These are phyloP conservation scores for Sminthopsis crassicaudata DNA, from an alignment of 2,113 vertebrate species.

Conservation along the genomic window DNA sequence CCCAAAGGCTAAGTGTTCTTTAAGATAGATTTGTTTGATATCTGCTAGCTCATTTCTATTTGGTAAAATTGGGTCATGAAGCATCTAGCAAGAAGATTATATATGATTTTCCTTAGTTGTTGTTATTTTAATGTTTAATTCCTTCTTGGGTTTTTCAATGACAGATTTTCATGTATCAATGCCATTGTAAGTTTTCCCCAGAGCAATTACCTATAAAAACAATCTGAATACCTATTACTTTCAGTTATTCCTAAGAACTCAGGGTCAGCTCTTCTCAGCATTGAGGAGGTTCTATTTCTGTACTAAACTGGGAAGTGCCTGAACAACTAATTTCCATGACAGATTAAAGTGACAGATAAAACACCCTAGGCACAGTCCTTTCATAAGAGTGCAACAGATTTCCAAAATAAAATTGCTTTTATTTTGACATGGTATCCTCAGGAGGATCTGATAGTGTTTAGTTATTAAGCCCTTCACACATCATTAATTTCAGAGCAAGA, in stretches of 20 bases:
- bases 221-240: neutral
- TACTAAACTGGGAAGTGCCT: slow-evolving; percentile 46
- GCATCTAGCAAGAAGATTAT: slow-evolving; percentile 8
- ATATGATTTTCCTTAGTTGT: neutral
- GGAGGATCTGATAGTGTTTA: slow-evolving; percentile 31
- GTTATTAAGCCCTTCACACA: slow-evolving; percentile 63
- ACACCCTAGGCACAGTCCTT: slow-evolving; percentile 59
- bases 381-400: slow-evolving; percentile 57
- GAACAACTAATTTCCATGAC: slow-evolving; percentile 68
- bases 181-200: neutral
- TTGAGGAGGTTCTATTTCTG: slow-evolving; percentile 58
- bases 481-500: slow-evolving; percentile 57
- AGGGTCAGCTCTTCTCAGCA: slow-evolving; percentile 16
- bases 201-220: neutral
- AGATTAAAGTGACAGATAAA: slow-evolving; percentile 66
- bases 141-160: neutral
- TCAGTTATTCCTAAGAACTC: neutral
- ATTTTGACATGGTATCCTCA: slow-evolving; percentile 41
- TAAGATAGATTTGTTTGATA: neutral
- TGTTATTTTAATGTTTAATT: neutral
- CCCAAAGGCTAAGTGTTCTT: neutral
- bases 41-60: neutral
- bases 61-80: neutral
- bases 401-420: slow-evolving; percentile 71
- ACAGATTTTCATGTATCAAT: neutral